These are phyloP conservation scores for Cordilura impudica DNA, from an alignment of 2,888 invertebrate genomes.

Conservation along the genomic window DNA sequence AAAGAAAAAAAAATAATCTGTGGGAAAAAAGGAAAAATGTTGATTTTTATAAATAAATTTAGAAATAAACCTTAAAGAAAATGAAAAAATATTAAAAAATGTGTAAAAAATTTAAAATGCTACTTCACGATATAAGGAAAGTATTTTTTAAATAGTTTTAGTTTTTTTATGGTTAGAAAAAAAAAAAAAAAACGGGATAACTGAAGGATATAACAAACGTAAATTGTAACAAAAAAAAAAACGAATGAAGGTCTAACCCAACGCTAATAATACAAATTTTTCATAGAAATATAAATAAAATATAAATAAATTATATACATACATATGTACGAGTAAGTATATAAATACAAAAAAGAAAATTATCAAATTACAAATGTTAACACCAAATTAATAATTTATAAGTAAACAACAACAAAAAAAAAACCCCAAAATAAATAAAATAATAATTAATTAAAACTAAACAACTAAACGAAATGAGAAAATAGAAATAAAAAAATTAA, in stretches of 20 bases:
- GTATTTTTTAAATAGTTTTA: background rate
- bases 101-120: background rate
- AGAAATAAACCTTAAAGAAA: conserved; percentile 27
- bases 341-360: background rate
- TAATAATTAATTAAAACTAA: conserved; percentile 32
- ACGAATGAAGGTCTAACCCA: conserved; percentile 35
- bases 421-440: background rate
- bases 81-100: conserved; percentile 8
- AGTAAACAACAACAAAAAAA: no score
- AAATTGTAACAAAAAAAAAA: background rate
- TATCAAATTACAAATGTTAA: conserved; percentile 11
- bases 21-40: conserved; percentile 26
- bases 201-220: background rate
- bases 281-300: background rate
- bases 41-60: conserved; percentile 26
- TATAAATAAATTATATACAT: conserved; percentile 1
- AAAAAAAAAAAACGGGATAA: conserved; percentile 20
- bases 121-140: background rate
- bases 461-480: background rate
- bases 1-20: background rate
- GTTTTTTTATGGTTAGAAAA: background rate
- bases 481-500: conserved; percentile 1
- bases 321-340: no score
- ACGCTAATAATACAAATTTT: conserved; percentile 8
- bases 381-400: conserved; percentile 30